phyloP scores from a whole-genome alignment of 2,113 vertebrate genomes.

The Protobothrops flavoviridis region DNA sequence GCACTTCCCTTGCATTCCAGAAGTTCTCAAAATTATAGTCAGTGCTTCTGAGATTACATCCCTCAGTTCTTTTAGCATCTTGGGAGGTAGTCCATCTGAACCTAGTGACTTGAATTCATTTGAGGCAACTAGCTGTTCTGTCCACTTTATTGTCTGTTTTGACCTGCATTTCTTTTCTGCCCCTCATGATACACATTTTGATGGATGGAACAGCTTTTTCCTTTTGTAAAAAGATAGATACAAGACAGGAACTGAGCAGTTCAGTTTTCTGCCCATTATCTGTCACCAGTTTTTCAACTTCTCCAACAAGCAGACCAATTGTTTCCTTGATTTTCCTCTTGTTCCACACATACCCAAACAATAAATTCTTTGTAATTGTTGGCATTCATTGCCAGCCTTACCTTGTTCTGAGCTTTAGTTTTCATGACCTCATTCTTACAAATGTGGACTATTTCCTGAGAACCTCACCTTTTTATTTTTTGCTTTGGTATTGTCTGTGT shows the following conservation, averaged over 20 bases:
- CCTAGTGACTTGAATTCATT: neutral
- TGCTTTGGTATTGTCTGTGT: neutral
- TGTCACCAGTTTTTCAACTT: neutral
- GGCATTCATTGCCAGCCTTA: neutral
- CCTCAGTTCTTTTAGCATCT: neutral
- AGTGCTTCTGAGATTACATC: neutral
- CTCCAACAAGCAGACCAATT: neutral
- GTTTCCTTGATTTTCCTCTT: neutral
- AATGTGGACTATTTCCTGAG: neutral
- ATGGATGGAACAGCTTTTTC: neutral
- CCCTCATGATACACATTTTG: neutral
- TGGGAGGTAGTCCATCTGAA: neutral
- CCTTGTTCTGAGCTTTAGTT: neutral
- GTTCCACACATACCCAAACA: neutral
- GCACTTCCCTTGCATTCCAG: neutral
- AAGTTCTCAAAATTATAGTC: neutral
- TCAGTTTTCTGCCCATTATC: neutral
- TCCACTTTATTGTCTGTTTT: neutral
- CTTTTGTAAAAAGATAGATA: neutral
- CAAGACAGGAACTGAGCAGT: neutral
- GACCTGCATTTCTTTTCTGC: neutral
- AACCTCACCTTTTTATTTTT: neutral
- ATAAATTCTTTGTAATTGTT: neutral
- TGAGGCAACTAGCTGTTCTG: neutral
- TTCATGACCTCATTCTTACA: neutral